Evolutionary conservation across 2,797 vertebrate genomes (phyloP), one percentile per base, ranked within the genome.

Genomic region (Typhlichthys subterraneus): DNA sequence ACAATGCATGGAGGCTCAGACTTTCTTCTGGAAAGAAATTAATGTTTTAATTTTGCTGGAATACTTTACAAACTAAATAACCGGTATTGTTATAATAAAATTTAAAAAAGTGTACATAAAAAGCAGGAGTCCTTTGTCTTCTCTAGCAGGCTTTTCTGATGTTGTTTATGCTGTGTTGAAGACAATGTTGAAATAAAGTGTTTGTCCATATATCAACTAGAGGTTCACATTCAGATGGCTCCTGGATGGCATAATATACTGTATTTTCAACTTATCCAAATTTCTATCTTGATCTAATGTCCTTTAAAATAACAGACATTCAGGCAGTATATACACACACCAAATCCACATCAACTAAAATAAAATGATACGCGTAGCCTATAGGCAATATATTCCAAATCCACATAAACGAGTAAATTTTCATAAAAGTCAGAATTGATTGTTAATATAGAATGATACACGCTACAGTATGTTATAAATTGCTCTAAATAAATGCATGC

Each of bases 1-100:
- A 89, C 81, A 49, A 86, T 90, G 93, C 92, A 93, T 93, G 92
- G 83, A 90, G 87, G 85, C 75, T 86, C 91, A 86, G 82, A 90
- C 88, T 85, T 89, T 88, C 87, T 90, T 90, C 85, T 92, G 92
- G 86, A 92, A 93, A 93, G 89, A 95, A 84, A 87, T 88, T 92
- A 93, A 93, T 91, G 93, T 96, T 96, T 93, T 93, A 93, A 82
- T 94, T 89, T 95, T 96, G 94, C 94, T 95, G 94, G 94, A 96
- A 93, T 96, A 94, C 94, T 96, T 96, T 96, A 94, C 94, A 95
- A 86, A 95, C 92, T 95, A 94, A 96, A 94, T 94, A 95, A 94
- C 95, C 95, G 90, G 95, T 95, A 95, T 97, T 97, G 95, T 96
- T 95, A 96, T 96, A 96, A 96, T 95, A 96, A 97, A 96, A 93